phyloP scores from a whole-genome alignment of 2,888 invertebrate species.

The Euclidia mi region DNA sequence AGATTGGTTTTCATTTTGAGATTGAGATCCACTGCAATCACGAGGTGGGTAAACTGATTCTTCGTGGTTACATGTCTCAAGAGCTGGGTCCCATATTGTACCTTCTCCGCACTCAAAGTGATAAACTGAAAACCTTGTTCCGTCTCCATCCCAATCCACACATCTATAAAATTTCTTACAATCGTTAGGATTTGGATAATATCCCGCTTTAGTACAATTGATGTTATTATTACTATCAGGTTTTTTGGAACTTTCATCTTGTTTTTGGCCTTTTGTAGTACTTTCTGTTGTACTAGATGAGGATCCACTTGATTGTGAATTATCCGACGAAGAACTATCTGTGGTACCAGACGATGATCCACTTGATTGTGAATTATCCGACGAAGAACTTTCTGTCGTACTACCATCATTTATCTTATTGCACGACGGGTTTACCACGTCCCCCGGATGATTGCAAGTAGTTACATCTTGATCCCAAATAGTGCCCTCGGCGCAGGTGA shows the following conservation, averaged over 20 bases:
- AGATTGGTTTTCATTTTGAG: conserved; percentile 62
- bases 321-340: conserved; percentile 33
- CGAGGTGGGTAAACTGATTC: conserved; percentile 91
- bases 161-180: conserved; percentile 92
- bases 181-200: conserved; percentile 90
- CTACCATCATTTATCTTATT: conserved; percentile 47
- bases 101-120: conserved; percentile 92
- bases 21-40: conserved; percentile 76
- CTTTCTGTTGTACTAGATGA: conserved; percentile 56
- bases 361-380: conserved; percentile 32
- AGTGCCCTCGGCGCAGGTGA: conserved; percentile 92
- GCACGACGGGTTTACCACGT: conserved; percentile 79
- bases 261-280: conserved; percentile 43
- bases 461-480: conserved; percentile 91
- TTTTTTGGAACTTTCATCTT: conserved; percentile 66
- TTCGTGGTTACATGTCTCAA: conserved; percentile 92
- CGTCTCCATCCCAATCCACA: conserved; percentile 90
- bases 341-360: conserved; percentile 27
- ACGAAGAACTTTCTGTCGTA: conserved; percentile 39
- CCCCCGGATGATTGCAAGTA: conserved; percentile 83
- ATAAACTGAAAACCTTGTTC: conserved; percentile 90
- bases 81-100: conserved; percentile 93
- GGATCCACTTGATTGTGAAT: conserved; percentile 23
- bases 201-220: conserved; percentile 90
- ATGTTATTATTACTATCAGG: conserved; percentile 68